Base-by-base conservation (phyloP, 2,888 invertebrate genomes). In the Aradus depressus region DNA sequence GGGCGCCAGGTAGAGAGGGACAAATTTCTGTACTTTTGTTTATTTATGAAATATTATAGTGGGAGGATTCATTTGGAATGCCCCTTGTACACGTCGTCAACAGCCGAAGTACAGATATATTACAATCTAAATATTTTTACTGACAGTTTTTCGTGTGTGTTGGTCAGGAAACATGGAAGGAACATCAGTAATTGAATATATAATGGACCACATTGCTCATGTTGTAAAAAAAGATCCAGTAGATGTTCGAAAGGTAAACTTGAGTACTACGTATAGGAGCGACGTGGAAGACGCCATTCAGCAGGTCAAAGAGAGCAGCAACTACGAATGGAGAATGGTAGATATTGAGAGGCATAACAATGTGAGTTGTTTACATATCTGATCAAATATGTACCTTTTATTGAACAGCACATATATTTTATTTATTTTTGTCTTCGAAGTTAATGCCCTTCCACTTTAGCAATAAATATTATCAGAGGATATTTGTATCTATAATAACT, bases 181-280 rank as follows among this genome's bases (percentile, higher is more conserved):
- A 18, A 67, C 81, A 10, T 74, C 75, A 1, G 72, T 75, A 65
- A 71, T 73, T 55, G 81, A 82, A 66, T 67, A 72, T 45, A 71
- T 81, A 6, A 80, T 82, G 78, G 81, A 82, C 54, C 76, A 75
- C 62, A 77, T 81, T 56, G 75, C 81, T 1, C 67, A 67, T 44
- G 66, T 62, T 22, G 59, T 72, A 10, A 68, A 70, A 1, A 72
- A 73, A 62, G 79, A 81, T 66, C 72, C 80, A 0, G 38, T 76
- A 34, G 66, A 75, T 53, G 74, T 82, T 0, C 70, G 75, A 60
- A 58, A 74, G 31, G 61, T 62, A 23, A 82, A 83, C 60, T 74
- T 80, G 67, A 26, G n/a, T 3, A 10, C 31, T 8, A 32, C 38
- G 19, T 26, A 52, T n/a, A 37, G 47, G 8, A 25, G 34, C 3